Conservation (phyloP, 2,797 vertebrate genomes). For the Hypotaenidia okinawae region DNA sequence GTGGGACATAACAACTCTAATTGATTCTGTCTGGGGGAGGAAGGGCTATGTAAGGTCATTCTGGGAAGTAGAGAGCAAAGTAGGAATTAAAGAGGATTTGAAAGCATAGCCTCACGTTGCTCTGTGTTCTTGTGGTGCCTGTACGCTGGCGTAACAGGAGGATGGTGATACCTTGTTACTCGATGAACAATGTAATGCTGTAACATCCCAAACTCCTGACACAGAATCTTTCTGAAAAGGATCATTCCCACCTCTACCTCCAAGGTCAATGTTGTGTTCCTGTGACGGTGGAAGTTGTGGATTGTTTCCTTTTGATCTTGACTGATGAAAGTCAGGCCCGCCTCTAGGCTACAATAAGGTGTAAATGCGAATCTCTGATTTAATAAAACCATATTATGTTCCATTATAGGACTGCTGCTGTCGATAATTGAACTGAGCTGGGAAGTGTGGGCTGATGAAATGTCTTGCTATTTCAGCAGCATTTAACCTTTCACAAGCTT, state of each 20-base stretch:
- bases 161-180: neutral
- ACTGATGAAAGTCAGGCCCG: conserved; percentile 42
- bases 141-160: neutral
- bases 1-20: neutral
- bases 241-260: neutral
- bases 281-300: conserved; percentile 49
- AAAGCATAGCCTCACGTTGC: neutral
- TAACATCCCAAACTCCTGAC: conserved; percentile 45
- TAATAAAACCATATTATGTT: conserved; percentile 41
- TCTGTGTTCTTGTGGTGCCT: neutral
- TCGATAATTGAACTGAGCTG: conserved; percentile 45
- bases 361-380: conserved; percentile 25
- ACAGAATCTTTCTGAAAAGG: neutral
- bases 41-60: conserved; percentile 17
- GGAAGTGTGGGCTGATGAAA: conserved; percentile 44
- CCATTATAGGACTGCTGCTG: conserved; percentile 16
- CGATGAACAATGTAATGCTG: neutral
- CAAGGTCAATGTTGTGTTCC: conserved; percentile 54
- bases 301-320: conserved; percentile 39
- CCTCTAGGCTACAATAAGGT: conserved; percentile 12
- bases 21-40: neutral
- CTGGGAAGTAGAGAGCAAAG: conserved; percentile 54
- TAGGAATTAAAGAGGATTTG: conserved; percentile 62
- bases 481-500: conserved; percentile 61
- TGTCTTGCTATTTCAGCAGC: conserved; percentile 45